A percentile compares a stretch with the other conserved stretches of the same genome.
phyloP scores from a whole-genome alignment of 2,797 vertebrate species.

The Tapirus indicus region DNA sequence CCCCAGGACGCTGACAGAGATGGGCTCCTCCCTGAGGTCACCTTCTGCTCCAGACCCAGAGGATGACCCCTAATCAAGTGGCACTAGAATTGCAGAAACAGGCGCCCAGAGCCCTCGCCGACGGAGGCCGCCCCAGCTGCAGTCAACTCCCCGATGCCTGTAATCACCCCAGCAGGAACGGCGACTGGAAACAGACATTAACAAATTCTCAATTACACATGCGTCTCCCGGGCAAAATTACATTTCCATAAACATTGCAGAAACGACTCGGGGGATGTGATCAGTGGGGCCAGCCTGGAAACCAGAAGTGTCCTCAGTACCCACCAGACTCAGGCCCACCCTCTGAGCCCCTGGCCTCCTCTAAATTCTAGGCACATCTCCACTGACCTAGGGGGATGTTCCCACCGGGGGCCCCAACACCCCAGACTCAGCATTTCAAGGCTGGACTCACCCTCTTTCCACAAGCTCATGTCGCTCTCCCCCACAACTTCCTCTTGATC shows the following conservation, averaged over 20 bases:
- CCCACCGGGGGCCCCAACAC: fast-evolving
- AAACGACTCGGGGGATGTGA: not conserved
- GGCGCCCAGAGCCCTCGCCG: not conserved
- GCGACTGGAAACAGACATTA: not conserved
- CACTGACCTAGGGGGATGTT: fast-evolving
- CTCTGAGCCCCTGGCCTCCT: not conserved
- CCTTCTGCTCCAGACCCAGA: not conserved
- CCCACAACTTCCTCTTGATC: fast-evolving
- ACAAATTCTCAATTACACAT: not conserved
- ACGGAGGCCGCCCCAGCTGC: not conserved
- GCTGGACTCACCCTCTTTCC: not conserved
- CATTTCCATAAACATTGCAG: not conserved
- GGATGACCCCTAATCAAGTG: not conserved
- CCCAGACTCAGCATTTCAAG: not conserved
- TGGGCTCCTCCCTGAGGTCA: not conserved
- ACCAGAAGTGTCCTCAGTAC: fast-evolving
- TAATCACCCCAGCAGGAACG: not conserved
- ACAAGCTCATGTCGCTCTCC: fast-evolving
- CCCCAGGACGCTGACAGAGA: not conserved
- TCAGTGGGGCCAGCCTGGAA: fast-evolving
- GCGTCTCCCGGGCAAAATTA: not conserved
- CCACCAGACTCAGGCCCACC: fast-evolving
- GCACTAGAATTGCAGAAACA: not conserved
- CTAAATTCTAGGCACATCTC: fast-evolving
- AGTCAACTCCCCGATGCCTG: fast-evolving